A percentile compares a stretch with the other conserved stretches of the same genome.
Conservation (phyloP, 2,888 invertebrate species). For the Lagria hirta region DNA sequence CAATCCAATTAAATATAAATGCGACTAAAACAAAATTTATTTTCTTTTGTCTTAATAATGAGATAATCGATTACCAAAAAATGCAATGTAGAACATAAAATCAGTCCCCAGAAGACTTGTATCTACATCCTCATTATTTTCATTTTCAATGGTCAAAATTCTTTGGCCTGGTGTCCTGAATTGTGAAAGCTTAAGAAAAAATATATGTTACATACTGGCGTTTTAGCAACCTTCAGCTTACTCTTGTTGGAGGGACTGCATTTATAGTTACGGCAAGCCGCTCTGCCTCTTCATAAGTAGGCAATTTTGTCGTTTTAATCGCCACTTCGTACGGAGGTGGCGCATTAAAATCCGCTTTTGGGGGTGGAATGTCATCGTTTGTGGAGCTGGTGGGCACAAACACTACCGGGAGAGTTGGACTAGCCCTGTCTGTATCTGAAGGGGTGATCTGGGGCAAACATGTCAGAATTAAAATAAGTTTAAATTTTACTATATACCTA, state of each 20-base stretch:
- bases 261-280: constrained; percentile 57
- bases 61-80: constrained; percentile 74
- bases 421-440: constrained; percentile 27
- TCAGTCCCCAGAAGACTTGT: constrained; percentile 86
- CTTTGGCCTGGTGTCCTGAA: constrained; percentile 23
- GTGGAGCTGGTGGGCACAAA: constrained; percentile 42
- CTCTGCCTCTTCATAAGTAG: constrained; percentile 91
- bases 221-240: constrained; percentile 16
- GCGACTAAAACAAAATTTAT: constrained; percentile 64
- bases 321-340: constrained; percentile 88
- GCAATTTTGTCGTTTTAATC: constrained; percentile 73
- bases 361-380: constrained; percentile 72
- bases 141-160: constrained; percentile 67
- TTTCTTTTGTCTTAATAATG: not conserved
- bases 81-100: constrained; percentile 90
- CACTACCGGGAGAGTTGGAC: constrained; percentile 23
- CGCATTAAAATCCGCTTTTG: constrained; percentile 80
- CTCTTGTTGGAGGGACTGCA: constrained; percentile 32
- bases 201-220: too few relatives aligned
- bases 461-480: constrained; percentile 14
- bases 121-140: constrained; percentile 73
- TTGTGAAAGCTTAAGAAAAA: constrained; percentile 41
- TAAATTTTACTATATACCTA: too few relatives aligned
- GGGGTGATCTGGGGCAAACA: constrained; percentile 17
- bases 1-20: constrained; percentile 95